phyloP scores from a whole-genome alignment of 2,888 invertebrate species.

The Drosophila sordidapex region DNA sequence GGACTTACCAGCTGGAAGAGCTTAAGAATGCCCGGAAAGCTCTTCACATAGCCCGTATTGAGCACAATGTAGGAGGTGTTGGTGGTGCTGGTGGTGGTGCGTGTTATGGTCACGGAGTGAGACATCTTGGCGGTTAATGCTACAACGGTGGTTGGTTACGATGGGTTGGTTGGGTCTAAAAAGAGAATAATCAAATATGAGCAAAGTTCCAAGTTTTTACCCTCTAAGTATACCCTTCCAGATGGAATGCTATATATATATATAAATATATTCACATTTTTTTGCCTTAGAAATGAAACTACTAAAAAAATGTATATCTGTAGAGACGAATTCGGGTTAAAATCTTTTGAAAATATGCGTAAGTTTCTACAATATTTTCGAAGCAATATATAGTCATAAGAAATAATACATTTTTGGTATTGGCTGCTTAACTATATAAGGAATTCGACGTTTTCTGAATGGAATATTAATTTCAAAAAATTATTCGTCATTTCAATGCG shows the following conservation, averaged over 20 bases:
- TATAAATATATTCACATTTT: not conserved
- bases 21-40: conserved; percentile 92
- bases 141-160: conserved; percentile 35
- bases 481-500: not conserved
- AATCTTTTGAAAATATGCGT: not conserved
- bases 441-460: not conserved
- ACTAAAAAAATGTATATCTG: no score
- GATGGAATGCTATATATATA: no score
- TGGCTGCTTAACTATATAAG: not conserved
- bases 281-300: no score
- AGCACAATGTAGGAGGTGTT: conserved; percentile 91
- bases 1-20: conserved; percentile 90
- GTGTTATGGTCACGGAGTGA: conserved; percentile 94
- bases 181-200: not conserved
- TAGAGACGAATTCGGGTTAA: not conserved
- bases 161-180: conserved; percentile 44
- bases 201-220: not conserved
- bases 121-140: conserved; percentile 88
- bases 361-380: not conserved
- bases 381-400: not conserved
- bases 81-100: conserved; percentile 93
- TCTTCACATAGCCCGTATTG: conserved; percentile 92
- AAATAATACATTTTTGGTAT: not conserved
- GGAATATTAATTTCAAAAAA: not conserved
- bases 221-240: no score